These are phyloP conservation scores for Ceratoteleas bidentatus DNA, from an alignment of 1,140 invertebrate genomes.

Conservation along the genomic window DNA sequence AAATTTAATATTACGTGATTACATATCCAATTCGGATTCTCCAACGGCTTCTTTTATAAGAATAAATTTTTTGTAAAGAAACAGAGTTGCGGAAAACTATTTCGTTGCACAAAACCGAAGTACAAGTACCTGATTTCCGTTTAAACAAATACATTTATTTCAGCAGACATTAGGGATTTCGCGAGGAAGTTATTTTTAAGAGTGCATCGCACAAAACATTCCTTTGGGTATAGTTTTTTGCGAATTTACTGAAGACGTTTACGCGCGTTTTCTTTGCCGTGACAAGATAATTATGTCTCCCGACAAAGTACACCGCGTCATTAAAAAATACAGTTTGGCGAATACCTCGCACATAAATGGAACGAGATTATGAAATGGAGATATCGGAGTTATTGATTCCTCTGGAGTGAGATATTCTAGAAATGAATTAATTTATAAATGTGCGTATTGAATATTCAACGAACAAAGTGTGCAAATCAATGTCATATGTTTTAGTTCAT, in stretches of 20 bases:
- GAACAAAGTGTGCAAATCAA: too few species aligned
- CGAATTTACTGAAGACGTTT: slow-evolving; percentile 19
- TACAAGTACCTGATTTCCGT: slow-evolving; percentile 11
- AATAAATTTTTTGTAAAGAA: background rate
- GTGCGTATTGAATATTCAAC: too few species aligned
- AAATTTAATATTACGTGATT: too few species aligned
- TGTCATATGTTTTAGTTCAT: too few species aligned
- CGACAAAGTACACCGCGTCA: background rate
- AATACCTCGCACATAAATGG: too few species aligned
- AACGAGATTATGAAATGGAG: too few species aligned
- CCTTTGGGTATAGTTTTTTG: slow-evolving; percentile 15
- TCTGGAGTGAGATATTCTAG: too few species aligned
- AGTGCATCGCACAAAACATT: slow-evolving; percentile 18
- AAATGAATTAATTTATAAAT: too few species aligned
- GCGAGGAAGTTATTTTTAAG: slow-evolving; percentile 7
- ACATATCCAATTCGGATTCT: too few species aligned
- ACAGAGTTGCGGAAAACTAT: background rate
- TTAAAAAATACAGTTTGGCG: slow-evolving; percentile 78
- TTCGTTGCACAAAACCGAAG: slow-evolving; percentile 2
- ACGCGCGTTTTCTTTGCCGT: background rate
- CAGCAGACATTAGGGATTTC: slow-evolving; percentile 20
- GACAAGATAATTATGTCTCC: background rate
- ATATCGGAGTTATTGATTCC: too few species aligned
- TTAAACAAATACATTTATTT: slow-evolving; percentile 28
- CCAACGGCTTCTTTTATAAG: background rate